Base-by-base conservation (phyloP, 2,797 vertebrate genomes). In the Myiothlypis chrysogaster region DNA sequence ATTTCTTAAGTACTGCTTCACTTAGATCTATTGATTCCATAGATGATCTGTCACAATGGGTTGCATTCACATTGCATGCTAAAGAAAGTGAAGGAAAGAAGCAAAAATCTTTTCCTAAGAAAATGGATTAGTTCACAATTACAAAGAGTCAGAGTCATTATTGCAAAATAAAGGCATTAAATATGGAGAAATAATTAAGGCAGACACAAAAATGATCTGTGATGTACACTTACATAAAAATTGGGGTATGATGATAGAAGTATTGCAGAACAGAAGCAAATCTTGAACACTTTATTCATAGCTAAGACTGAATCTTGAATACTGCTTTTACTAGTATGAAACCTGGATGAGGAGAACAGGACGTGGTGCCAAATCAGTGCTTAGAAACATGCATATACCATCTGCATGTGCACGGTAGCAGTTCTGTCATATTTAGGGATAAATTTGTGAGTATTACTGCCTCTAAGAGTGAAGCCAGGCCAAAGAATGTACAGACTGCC, bases 71-170 rank as follows among this genome's bases (percentile, higher is more conserved):
- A 34, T 8, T 13, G 10, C 8, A 12, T 27, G 17, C 10, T 60
- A 44, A 55, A 84, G 27, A 86, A 80, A 84, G 14, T 21, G 10
- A 86, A 72, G 17, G 1, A 75, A 83, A 35, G 7, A 55, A 89
- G 20, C 1, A 72, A 50, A 70, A 49, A 55, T 2, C 0, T 6
- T 34, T 46, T 37, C 70, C 9, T 47, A 60, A 32, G 20, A 76
- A 66, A 75, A 75, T 1, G 1, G 5, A 1, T 7, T 34, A 28
- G 1, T 46, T 28, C 2, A 2, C 0, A 1, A 52, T 28, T 39
- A 35, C 7, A 59, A 43, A 73, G 46, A 8, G 1, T 30, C 55
- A 69, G 13, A 49, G 72, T 37, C 6, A 43, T 27, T n/a, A 10
- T 37, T 59, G 22, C 14, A 53, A 69, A 90, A 49, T 7, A 59